Conservation (phyloP, 2,113 vertebrate genomes). For the Zosterops hypoxanthus region DNA sequence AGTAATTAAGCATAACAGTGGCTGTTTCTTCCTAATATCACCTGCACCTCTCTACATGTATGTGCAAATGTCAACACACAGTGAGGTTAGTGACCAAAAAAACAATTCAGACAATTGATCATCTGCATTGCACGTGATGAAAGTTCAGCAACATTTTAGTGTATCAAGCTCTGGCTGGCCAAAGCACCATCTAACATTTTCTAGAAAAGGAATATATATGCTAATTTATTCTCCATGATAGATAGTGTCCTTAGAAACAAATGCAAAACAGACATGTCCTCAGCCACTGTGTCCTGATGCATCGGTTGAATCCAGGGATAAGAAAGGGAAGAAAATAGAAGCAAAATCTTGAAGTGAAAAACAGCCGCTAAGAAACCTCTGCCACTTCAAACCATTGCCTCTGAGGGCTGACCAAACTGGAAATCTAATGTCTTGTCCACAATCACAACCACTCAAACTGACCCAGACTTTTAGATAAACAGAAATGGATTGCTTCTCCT, state of each 20-base stretch:
- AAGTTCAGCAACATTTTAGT: not conserved
- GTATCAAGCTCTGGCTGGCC: not conserved
- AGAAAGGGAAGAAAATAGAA: not conserved
- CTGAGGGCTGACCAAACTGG: not conserved
- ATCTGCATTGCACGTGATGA: not conserved
- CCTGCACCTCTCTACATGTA: not conserved
- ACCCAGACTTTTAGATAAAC: not conserved
- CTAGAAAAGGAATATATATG: constrained; percentile 30
- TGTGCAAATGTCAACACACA: not conserved
- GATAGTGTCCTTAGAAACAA: constrained; percentile 30
- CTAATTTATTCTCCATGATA: constrained; percentile 25
- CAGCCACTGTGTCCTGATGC: not conserved
- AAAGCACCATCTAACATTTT: not conserved
- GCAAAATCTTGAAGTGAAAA: not conserved
- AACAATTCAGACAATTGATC: not conserved
- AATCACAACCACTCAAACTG: not conserved
- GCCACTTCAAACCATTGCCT: not conserved
- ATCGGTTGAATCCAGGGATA: not conserved
- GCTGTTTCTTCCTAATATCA: not conserved
- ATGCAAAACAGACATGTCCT: constrained; percentile 4
- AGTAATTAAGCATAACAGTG: not conserved
- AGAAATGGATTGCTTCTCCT: not conserved
- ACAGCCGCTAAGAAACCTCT: not conserved
- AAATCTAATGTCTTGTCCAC: not conserved
- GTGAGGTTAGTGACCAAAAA: not conserved